Conservation (phyloP, 1,140 invertebrate genomes). For the Bombus ignitus region DNA sequence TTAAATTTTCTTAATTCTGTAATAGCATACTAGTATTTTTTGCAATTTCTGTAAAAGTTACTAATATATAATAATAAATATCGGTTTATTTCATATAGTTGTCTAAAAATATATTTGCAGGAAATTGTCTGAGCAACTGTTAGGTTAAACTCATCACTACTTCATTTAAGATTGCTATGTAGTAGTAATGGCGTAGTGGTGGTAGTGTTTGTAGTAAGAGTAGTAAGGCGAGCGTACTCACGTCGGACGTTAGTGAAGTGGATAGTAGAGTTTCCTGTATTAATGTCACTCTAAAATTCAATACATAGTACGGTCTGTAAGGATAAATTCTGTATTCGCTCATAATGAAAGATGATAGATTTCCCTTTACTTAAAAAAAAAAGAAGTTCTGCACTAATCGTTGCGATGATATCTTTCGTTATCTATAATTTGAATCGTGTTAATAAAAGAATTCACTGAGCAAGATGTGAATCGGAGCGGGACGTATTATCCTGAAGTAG, state of each 20-base stretch:
- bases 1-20: too few relatives aligned
- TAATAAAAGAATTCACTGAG: not conserved
- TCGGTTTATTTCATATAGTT: not conserved
- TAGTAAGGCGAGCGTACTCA: constrained; percentile 21
- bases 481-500: not conserved
- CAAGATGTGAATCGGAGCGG: not conserved
- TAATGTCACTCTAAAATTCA: not conserved
- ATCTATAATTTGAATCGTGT: not conserved
- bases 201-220: constrained; percentile 16
- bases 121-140: not conserved
- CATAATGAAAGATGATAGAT: not conserved
- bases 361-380: not conserved
- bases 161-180: not conserved
- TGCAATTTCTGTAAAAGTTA: not conserved
- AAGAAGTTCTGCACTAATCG: not conserved
- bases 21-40: not conserved
- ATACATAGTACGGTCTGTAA: not conserved
- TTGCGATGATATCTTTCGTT: not conserved
- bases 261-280: constrained; percentile 8
- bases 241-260: constrained; percentile 7
- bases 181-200: not conserved
- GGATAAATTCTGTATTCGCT: not conserved
- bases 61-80: not conserved
- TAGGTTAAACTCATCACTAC: not conserved
- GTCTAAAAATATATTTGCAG: not conserved